Evolutionary conservation across 2,888 invertebrate genomes (phyloP), one percentile per base, ranked within the genome.

Genomic region (Tyria jacobaeae): DNA sequence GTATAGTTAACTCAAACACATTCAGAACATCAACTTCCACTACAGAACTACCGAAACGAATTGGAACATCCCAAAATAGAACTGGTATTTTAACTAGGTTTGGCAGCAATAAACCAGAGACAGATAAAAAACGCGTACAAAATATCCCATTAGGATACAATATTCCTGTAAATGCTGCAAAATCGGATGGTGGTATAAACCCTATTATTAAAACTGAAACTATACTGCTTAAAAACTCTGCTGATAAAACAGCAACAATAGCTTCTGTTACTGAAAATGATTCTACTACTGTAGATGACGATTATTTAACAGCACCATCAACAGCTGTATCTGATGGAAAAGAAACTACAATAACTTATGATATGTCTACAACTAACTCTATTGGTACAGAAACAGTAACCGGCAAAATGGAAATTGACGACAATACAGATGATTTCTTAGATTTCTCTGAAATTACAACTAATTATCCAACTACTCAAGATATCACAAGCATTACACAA

Each of bases 131-230:
- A 71, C 87, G 94, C 14, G 90, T 92, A 0, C 91, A 90, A 80
- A 94, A 94, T 70, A 89, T 94, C 14, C 92, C 93, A 14, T 76
- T 85, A 53, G 94, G 91, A 31, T 93, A 93, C 57, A 87, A 77
- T 60, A 67, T 70, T 49, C 81, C 88, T 54, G 81, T 80, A 1
- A 65, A 47, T 24, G 56, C 65, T 0, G 51, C 55, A 25, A 73
- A 55, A 62, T 68, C 70, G 39, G 73, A 73, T 53, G 67, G 62
- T 39, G 66, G 17, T 58, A 21, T 17, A 34, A 4, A 15, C n/a
- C 25, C 10, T 21, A 17, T 41, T 14, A 5, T 5, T n/a, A 35
- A 73, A 68, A 82, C 78, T 71, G 71, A 62, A 57, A 76, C 72
- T 50, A 70, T 72, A 64, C 76, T 80, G 41, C 71, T 69, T 55